Evolutionary conservation across 1,140 invertebrate species (phyloP).

Genomic region (Palaemon carinicauda): DNA sequence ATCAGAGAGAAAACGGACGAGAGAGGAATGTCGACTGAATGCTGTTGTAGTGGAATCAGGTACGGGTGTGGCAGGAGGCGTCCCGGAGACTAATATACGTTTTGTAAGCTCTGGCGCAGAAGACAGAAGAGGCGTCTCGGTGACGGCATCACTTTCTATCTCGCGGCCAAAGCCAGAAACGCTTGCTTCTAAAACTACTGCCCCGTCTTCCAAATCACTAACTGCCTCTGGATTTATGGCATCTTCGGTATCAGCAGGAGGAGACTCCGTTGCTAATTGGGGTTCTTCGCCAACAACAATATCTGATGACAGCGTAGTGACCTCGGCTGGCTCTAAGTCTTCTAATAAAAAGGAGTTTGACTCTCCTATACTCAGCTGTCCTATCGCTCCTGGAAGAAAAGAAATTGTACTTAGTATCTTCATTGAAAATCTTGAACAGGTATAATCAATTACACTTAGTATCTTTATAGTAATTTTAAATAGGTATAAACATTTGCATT

Average conservation of each 20-base stretch:
- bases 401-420: not conserved
- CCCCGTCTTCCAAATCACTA: not conserved
- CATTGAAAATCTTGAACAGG: not conserved
- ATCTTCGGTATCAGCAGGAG: constrained; percentile 9
- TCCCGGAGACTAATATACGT: constrained; percentile 17
- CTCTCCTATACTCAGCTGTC: constrained; percentile 38
- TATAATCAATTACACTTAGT: no score
- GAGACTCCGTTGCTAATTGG: not conserved
- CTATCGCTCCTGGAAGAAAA: constrained; percentile 17
- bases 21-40: constrained; percentile 14
- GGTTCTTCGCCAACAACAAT: not conserved
- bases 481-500: no score
- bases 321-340: constrained; percentile 4
- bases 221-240: not conserved
- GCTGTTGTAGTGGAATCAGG: not conserved
- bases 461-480: no score
- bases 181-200: not conserved
- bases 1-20: constrained; percentile 28
- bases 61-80: not conserved
- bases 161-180: not conserved
- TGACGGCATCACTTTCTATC: not conserved
- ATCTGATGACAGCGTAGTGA: not conserved
- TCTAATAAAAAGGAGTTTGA: constrained; percentile 24
- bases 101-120: constrained; percentile 3
- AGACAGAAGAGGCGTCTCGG: not conserved